Evolutionary conservation across 2,113 vertebrate species (phyloP).

Genomic region (Mesitornis unicolor): DNA sequence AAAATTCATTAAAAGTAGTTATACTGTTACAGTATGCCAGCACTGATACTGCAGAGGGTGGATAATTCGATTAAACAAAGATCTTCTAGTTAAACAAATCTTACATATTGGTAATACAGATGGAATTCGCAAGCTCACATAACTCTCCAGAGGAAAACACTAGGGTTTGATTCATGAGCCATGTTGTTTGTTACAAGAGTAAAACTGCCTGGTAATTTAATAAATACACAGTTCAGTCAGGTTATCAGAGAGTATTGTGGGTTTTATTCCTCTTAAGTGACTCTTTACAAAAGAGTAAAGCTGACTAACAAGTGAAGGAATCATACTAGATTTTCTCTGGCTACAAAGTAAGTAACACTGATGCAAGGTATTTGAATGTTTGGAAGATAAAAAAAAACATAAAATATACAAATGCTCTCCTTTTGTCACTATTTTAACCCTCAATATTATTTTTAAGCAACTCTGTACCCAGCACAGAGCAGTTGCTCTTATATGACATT

Average conservation of each 20-base stretch:
- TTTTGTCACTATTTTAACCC: background rate
- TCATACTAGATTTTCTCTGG: background rate
- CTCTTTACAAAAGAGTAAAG: background rate
- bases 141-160: background rate
- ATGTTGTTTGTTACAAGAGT: background rate
- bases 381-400: background rate
- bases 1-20: background rate
- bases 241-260: background rate
- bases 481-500: background rate
- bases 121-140: background rate
- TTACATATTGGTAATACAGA: background rate
- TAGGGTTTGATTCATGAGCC: background rate
- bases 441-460: background rate
- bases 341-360: background rate
- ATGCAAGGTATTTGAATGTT: background rate
- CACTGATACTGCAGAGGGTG: background rate
- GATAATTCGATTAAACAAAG: slow-evolving; percentile 1
- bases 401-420: background rate
- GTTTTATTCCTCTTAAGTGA: background rate
- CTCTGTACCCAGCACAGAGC: background rate
- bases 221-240: background rate
- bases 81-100: background rate
- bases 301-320: background rate
- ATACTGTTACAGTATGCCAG: background rate
- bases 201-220: background rate